A percentile compares a stretch with the other conserved stretches of the same genome.
These are phyloP conservation scores for Clarias fuscus DNA, from an alignment of 2,797 vertebrate species.

Conservation along the genomic window DNA sequence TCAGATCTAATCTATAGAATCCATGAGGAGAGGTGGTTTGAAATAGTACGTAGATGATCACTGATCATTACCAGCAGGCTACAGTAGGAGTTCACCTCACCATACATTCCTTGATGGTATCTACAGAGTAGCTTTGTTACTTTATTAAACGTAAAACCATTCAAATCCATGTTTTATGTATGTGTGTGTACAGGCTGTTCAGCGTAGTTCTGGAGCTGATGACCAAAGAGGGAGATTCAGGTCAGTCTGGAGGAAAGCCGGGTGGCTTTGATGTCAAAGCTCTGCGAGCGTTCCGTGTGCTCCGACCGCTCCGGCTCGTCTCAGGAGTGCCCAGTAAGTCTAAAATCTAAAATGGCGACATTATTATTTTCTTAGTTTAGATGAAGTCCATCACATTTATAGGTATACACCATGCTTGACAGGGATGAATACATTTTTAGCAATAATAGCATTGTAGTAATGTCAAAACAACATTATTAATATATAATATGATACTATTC, in stretches of 20 bases:
- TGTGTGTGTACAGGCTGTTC: constrained; percentile 81
- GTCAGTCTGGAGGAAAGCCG: constrained; percentile 88
- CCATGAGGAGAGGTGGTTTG: neutral
- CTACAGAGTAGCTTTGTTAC: neutral
- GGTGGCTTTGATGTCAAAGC: constrained; percentile 98
- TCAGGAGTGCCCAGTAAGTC: constrained; percentile 99
- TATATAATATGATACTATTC: neutral
- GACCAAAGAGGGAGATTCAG: constrained; percentile 83
- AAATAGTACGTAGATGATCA: neutral
- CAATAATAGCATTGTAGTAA: neutral
- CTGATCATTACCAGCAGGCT: neutral
- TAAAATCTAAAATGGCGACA: neutral
- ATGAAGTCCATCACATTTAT: neutral
- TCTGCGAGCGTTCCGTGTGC: constrained; percentile 93
- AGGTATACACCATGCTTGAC: neutral
- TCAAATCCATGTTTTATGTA: neutral
- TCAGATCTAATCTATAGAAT: neutral
- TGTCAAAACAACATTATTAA: neutral
- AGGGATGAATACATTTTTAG: neutral
- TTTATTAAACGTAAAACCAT: neutral
- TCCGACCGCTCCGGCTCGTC: constrained; percentile 95
- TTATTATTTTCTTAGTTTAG: neutral
- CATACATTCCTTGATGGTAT: neutral
- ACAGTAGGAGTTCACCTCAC: neutral
- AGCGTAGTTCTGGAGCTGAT: constrained; percentile 98